Conservation (phyloP, 2,113 vertebrate genomes). For the Amazona vittata region DNA sequence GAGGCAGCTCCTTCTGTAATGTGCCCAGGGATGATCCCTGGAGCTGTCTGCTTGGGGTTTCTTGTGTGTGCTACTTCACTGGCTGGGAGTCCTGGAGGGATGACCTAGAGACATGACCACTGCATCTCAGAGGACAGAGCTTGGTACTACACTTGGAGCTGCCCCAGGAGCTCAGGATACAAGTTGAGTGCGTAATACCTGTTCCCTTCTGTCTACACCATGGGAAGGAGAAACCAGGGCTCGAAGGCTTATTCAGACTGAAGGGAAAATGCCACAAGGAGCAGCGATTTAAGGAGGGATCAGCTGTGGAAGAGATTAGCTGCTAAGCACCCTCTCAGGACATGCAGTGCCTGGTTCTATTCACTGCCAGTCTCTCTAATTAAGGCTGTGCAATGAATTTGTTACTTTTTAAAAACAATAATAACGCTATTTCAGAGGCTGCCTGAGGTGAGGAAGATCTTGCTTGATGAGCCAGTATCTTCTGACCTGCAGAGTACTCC, state of each 20-base stretch:
- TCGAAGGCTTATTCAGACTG: background rate
- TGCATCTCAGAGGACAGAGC: rapidly evolving
- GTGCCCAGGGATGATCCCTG: background rate
- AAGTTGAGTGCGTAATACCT: background rate
- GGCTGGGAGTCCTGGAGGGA: background rate
- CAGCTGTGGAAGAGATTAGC: background rate
- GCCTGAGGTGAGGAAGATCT: background rate
- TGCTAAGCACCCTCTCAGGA: background rate
- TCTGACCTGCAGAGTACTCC: background rate
- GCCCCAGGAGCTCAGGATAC: background rate
- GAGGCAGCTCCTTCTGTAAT: background rate
- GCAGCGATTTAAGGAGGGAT: background rate
- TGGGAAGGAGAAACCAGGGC: background rate
- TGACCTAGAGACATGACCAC: background rate
- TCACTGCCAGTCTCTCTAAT: background rate
- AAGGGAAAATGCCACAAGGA: background rate
- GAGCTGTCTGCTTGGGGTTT: background rate
- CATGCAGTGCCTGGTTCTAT: background rate
- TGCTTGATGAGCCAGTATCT: background rate
- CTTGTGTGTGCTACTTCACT: background rate
- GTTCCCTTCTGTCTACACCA: rapidly evolving
- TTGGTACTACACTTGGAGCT: background rate
- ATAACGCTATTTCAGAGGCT: background rate
- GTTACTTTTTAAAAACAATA: background rate
- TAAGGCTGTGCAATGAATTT: background rate